Evolutionary conservation across 2,888 invertebrate genomes (phyloP), one percentile per base, ranked within the genome.

Genomic region (Apotomis betuletana): DNA sequence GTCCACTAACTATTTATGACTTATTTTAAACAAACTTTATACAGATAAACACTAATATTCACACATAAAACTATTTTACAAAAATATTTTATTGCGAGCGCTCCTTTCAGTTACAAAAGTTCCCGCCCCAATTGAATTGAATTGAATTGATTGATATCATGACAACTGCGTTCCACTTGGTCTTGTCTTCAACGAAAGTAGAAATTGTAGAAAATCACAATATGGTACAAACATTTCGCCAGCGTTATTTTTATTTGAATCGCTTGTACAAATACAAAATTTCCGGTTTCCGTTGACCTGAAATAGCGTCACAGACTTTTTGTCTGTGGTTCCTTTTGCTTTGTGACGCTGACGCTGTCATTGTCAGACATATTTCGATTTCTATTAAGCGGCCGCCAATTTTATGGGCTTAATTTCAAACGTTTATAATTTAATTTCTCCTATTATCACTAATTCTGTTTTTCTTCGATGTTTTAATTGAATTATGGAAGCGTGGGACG

Each of bases 401-500:
- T 55, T 71, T 15, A 38, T 57, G 61, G 3, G 9, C n/a, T 55
- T 41, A 55, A 3, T 10, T 41, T 41, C 13, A 27, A 13, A 55
- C 12, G 9, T 13, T 51, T 15, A 15, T 36, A 4, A 65, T 9
- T 46, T 57, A 46, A 6, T 8, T n/a, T n/a, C 6, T 55, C 44
- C 27, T 5, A 46, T 36, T 27, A n/a, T 41, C 6, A 9, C 15
- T 41, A 54, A 38, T 36, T 8, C 54, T 10, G 52, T 3, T 63
- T 10, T 27, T 6, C 12, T 12, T 13, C 51, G 36, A 71, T 62
- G 71, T 27, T 52, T 9, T 15, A 64, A 55, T 38, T 8, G 36
- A 58, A 5, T 6, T 8, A 68, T 68, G 63, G 72, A 61, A 54
- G 62, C 57, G 49, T 72, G 61, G 13, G 62, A 68, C 52, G 68